Evolutionary conservation across 2,888 invertebrate species (phyloP).

Genomic region (Hoplodrina ambigua): DNA sequence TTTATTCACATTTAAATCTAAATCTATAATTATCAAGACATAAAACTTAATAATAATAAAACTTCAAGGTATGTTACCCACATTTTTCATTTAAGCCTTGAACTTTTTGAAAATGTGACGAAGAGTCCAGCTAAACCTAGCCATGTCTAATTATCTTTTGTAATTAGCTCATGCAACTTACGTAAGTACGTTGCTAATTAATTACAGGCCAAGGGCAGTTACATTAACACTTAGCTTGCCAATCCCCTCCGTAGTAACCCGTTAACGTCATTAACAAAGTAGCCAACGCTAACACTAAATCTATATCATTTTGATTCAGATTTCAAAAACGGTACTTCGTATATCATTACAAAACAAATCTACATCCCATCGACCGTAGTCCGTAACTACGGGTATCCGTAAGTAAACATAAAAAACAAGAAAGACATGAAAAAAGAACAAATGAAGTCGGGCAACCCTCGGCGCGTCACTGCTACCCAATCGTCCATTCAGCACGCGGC

Average conservation of each 20-base stretch:
- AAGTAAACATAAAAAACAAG: conserved; percentile 63
- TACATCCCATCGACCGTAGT: conserved; percentile 52
- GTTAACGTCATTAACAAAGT: conserved; percentile 28
- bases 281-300: conserved; percentile 19
- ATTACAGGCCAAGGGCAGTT: conserved; percentile 12
- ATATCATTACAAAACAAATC: conserved; percentile 42
- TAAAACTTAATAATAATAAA: no score
- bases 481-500: conserved; percentile 89
- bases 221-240: conserved; percentile 20
- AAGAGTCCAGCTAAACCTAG: neutral
- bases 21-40: no score
- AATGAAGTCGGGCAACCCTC: conserved; percentile 69
- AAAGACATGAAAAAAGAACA: conserved; percentile 64
- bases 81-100: no score
- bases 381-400: conserved; percentile 42
- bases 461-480: conserved; percentile 74
- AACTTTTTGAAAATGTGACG: neutral
- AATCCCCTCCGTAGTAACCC: conserved; percentile 29
- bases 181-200: conserved; percentile 16
- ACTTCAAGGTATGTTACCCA: no score
- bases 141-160: neutral
- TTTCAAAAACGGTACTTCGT: conserved; percentile 19
- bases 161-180: neutral
- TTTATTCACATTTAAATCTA: no score
- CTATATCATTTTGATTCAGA: conserved; percentile 24